Evolutionary conservation across 2,888 invertebrate genomes (phyloP).

Genomic region (Parasteatoda lunata): DNA sequence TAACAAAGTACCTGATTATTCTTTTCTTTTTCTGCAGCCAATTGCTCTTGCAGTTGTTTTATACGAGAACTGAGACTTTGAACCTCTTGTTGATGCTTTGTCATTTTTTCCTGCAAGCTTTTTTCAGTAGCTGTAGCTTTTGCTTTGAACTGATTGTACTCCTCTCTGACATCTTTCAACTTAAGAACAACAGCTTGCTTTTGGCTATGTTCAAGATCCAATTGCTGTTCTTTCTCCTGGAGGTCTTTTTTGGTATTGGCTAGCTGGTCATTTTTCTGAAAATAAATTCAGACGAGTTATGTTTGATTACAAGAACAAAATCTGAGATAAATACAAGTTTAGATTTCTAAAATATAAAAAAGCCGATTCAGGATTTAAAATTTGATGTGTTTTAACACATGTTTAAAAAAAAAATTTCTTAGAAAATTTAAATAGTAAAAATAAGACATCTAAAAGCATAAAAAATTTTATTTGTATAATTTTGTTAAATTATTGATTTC

Average conservation of each 20-base stretch:
- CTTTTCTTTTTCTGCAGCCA: slow-evolving; percentile 78
- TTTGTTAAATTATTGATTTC: too few relatives aligned
- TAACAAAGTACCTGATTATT: slow-evolving; percentile 15
- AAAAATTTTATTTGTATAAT: too few relatives aligned
- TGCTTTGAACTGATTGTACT: slow-evolving; percentile 81
- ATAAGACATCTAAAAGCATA: too few relatives aligned
- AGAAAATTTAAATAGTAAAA: too few relatives aligned
- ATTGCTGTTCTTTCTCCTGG: slow-evolving; percentile 82
- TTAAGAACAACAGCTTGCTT: slow-evolving; percentile 85
- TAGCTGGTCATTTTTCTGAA: slow-evolving; percentile 81
- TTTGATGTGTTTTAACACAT: too few relatives aligned
- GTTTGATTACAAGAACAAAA: too few relatives aligned
- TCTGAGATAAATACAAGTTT: too few relatives aligned
- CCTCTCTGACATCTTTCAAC: slow-evolving; percentile 84
- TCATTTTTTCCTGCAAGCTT: slow-evolving; percentile 79
- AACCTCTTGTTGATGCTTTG: slow-evolving; percentile 78
- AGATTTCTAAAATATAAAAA: too few relatives aligned
- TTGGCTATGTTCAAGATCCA: slow-evolving; percentile 74
- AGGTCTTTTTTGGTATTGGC: slow-evolving; percentile 83
- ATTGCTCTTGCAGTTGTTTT: slow-evolving; percentile 79
- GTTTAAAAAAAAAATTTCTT: too few relatives aligned
- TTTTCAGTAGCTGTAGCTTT: slow-evolving; percentile 78
- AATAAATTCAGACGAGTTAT: neutral
- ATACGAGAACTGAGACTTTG: slow-evolving; percentile 79
- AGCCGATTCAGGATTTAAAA: too few relatives aligned